Evolutionary conservation across 2,888 invertebrate genomes (phyloP).

Genomic region (Allacma fusca): DNA sequence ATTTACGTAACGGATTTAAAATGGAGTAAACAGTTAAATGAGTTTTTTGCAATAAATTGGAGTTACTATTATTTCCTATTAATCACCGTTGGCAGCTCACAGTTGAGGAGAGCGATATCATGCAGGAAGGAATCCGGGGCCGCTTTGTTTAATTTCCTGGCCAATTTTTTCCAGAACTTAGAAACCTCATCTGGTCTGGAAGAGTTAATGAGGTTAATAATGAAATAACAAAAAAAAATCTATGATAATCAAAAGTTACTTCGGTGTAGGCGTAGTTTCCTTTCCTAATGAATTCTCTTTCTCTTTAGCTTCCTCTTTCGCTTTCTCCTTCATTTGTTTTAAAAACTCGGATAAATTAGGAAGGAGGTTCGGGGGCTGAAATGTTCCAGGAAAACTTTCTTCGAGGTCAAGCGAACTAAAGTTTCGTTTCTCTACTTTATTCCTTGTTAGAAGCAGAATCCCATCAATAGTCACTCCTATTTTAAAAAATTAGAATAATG

Average conservation of each 20-base stretch:
- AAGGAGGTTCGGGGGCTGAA: slow-evolving; percentile 49
- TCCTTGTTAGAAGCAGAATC: slow-evolving; percentile 52
- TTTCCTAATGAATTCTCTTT: background rate
- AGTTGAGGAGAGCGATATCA: slow-evolving; percentile 56
- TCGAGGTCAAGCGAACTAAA: slow-evolving; percentile 56
- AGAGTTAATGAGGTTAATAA: too few species aligned
- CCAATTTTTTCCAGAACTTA: slow-evolving; percentile 53
- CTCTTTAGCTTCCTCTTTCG: background rate
- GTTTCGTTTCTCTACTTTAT: slow-evolving; percentile 48
- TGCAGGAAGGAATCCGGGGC: slow-evolving; percentile 50
- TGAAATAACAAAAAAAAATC: too few species aligned
- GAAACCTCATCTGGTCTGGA: slow-evolving; percentile 32
- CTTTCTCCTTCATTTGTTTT: background rate
- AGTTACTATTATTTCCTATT: too few species aligned
- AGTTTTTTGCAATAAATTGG: too few species aligned
- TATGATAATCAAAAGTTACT: too few species aligned
- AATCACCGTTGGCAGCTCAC: slow-evolving; percentile 48
- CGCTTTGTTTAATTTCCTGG: slow-evolving; percentile 51
- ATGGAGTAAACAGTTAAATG: too few species aligned
- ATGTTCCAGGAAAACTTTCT: slow-evolving; percentile 54
- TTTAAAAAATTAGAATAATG: too few species aligned
- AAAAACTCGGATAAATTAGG: slow-evolving; percentile 37
- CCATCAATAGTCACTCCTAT: slow-evolving; percentile 53
- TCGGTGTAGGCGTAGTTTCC: too few species aligned
- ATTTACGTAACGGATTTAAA: too few species aligned